phyloP scores from a whole-genome alignment of 2,797 vertebrate species.

The Alcedo atthis region DNA sequence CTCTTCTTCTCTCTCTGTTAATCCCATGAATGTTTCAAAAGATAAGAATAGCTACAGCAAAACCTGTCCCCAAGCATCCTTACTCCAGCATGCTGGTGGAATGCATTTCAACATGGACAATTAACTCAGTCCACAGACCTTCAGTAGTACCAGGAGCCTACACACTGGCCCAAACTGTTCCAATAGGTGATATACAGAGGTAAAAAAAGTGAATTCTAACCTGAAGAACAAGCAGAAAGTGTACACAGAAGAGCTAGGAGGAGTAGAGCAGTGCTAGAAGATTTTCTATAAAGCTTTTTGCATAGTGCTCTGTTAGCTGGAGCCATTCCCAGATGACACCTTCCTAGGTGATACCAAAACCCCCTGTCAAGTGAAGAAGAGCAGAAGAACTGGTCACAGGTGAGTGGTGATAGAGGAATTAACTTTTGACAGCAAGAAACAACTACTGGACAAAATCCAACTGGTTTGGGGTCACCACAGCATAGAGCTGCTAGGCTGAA shows the following conservation, averaged over 20 bases:
- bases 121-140: not conserved
- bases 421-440: not conserved
- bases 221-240: not conserved
- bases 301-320: not conserved
- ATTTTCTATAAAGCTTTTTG: not conserved
- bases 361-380: not conserved
- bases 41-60: not conserved
- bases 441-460: not conserved
- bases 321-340: not conserved
- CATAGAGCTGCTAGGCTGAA: not conserved
- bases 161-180: fast-evolving
- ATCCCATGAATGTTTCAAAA: not conserved
- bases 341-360: not conserved
- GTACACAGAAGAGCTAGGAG: not conserved
- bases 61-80: not conserved
- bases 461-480: not conserved
- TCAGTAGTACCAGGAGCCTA: not conserved
- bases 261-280: not conserved
- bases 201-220: not conserved
- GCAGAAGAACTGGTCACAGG: not conserved
- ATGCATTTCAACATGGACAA: not conserved
- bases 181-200: not conserved
- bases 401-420: not conserved
- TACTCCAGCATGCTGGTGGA: not conserved
- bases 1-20: not conserved